Conservation (phyloP, 2,113 vertebrate genomes). For the Plotosus lineatus region DNA sequence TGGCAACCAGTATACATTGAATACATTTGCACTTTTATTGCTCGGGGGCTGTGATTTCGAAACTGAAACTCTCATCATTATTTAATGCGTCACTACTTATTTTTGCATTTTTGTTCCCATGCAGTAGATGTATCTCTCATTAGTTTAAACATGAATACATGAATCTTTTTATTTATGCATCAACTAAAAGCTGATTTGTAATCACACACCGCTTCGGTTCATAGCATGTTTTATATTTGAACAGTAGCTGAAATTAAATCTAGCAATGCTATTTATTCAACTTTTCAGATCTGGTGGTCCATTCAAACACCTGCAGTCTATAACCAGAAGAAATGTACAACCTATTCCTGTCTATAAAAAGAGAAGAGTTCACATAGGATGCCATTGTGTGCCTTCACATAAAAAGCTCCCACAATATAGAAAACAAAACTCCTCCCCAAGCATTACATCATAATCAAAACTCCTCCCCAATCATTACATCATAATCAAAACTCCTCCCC, state of each 20-base stretch:
- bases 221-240: neutral
- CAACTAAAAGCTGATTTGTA: neutral
- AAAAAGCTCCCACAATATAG: too few species aligned
- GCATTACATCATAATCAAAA: too few species aligned
- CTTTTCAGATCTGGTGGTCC: neutral
- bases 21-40: slow-evolving; percentile 48
- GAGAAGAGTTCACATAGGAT: neutral
- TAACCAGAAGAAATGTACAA: neutral
- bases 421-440: too few species aligned
- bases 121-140: slow-evolving; percentile 5
- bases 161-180: neutral
- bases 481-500: neutral
- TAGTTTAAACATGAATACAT: slow-evolving; percentile 11
- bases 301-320: neutral
- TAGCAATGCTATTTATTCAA: too few species aligned
- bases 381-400: neutral
- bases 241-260: too few species aligned
- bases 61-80: slow-evolving; percentile 17
- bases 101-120: slow-evolving; percentile 4
- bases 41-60: slow-evolving; percentile 4
- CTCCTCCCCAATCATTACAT: too few species aligned
- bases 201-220: neutral
- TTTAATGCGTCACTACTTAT: slow-evolving; percentile 26
- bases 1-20: slow-evolving; percentile 35
- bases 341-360: neutral